Conservation (phyloP, 2,113 vertebrate species). For the Cyphomyrus discorhynchus region DNA sequence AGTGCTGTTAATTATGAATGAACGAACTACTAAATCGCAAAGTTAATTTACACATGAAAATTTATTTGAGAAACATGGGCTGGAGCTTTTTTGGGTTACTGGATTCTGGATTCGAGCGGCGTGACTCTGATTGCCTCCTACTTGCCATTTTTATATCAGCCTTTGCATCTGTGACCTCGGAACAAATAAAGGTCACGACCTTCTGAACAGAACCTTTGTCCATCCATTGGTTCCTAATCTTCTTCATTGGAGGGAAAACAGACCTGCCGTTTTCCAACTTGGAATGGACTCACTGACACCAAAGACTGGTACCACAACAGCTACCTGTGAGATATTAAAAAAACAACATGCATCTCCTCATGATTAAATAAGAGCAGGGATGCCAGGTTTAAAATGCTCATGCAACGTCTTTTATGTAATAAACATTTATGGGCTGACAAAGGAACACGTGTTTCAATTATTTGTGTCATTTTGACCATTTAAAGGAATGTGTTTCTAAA, state of each 20-base stretch:
- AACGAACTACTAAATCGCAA: neutral
- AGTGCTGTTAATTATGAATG: neutral
- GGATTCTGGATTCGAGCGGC: neutral
- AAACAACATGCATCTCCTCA: neutral
- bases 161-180: conserved; percentile 8
- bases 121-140: neutral
- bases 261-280: neutral
- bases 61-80: neutral
- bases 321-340: neutral
- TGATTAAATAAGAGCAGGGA: neutral
- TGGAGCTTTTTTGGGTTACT: neutral
- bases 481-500: neutral
- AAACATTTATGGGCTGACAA: neutral
- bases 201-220: conserved; percentile 5
- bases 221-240: neutral
- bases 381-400: neutral
- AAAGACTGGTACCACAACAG: conserved; percentile 23
- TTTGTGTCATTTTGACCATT: neutral
- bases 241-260: neutral
- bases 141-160: neutral
- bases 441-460: neutral
- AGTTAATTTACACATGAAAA: neutral
- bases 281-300: conserved; percentile 12
- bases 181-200: neutral
- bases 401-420: neutral